Evolutionary conservation across 2,113 vertebrate species (phyloP).

Genomic region (Protobothrops flavoviridis): DNA sequence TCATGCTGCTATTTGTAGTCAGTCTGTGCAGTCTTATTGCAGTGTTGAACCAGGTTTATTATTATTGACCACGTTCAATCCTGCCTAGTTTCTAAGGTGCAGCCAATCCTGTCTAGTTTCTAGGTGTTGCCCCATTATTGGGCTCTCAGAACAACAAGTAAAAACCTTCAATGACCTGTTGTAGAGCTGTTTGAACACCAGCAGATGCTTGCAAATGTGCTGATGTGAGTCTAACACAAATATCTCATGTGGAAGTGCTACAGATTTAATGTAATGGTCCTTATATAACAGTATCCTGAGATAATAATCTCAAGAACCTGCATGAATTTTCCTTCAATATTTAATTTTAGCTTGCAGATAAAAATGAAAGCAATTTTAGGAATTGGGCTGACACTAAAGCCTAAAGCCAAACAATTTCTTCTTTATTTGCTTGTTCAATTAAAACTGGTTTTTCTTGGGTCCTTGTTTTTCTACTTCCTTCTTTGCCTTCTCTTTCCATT

Average conservation of each 20-base stretch:
- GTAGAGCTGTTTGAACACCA: neutral
- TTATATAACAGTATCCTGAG: neutral
- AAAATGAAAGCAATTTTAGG: neutral
- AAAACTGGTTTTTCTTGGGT: neutral
- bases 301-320: neutral
- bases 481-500: neutral
- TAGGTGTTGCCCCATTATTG: neutral
- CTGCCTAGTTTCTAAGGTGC: neutral
- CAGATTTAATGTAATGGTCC: neutral
- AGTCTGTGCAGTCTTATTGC: neutral
- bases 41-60: neutral
- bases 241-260: neutral
- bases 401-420: neutral
- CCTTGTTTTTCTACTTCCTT: neutral
- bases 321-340: neutral
- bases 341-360: neutral
- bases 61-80: neutral
- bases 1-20: neutral
- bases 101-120: neutral
- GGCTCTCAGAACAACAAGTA: neutral
- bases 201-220: neutral
- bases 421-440: neutral
- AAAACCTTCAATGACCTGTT: neutral
- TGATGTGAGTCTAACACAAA: neutral
- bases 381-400: neutral